Percentiles rank a stretch among this genome's conserved stretches.
These are phyloP conservation scores for Eupithecia centaureata DNA, from an alignment of 2,888 invertebrate species.

Conservation along the genomic window DNA sequence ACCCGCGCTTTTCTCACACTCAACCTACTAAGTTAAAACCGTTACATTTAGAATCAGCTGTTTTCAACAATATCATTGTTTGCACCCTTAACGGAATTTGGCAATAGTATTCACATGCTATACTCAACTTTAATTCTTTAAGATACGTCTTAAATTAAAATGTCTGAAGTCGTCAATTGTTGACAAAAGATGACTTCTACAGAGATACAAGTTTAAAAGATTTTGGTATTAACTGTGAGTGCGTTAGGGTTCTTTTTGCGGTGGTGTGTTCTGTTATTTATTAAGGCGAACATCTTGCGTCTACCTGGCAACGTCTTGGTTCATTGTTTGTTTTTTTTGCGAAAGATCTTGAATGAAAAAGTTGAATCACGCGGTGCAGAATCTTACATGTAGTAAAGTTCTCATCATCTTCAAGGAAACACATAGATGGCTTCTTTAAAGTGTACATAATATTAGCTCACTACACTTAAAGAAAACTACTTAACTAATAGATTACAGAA, in stretches of 20 bases:
- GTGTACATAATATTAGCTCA: neutral
- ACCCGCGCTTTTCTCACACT: constrained; percentile 17
- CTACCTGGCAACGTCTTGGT: constrained; percentile 74
- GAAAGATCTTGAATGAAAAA: constrained; percentile 29
- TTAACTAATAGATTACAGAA: no score
- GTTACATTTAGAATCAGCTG: constrained; percentile 78
- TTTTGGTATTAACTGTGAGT: constrained; percentile 30
- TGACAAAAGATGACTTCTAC: constrained; percentile 30
- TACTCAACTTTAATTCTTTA: constrained; percentile 45
- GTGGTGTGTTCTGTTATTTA: constrained; percentile 53
- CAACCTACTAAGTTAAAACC: constrained; percentile 56
- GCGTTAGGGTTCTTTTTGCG: constrained; percentile 38
- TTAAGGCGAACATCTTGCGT: constrained; percentile 75
- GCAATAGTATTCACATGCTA: constrained; percentile 43
- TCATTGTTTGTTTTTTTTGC: constrained; percentile 59
- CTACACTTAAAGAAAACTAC: neutral
- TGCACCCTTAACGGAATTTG: constrained; percentile 54
- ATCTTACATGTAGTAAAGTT: neutral
- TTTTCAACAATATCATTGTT: constrained; percentile 50
- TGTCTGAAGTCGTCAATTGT: constrained; percentile 2
- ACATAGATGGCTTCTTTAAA: neutral
- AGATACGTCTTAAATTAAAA: constrained; percentile 34
- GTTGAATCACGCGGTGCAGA: neutral
- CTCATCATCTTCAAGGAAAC: neutral
- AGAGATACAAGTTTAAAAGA: constrained; percentile 5